Evolutionary conservation across 2,113 vertebrate genomes (phyloP).

Genomic region (Caracal caracal): DNA sequence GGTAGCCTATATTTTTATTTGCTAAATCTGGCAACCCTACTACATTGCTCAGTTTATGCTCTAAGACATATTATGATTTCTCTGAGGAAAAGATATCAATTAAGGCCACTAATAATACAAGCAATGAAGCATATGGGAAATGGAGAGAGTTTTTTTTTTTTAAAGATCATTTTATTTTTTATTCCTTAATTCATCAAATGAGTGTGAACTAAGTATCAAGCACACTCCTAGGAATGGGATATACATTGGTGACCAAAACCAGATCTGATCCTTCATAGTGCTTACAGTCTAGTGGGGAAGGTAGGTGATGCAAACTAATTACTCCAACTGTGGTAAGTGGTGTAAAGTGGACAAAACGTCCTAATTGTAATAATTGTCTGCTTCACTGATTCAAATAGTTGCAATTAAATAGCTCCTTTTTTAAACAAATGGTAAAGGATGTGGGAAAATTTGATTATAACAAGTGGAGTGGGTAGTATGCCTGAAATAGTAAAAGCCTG

Average conservation of each 20-base stretch:
- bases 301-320: background rate
- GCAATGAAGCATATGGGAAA: background rate
- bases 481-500: background rate
- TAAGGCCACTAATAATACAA: background rate
- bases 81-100: background rate
- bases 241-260: background rate
- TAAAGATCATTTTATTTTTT: background rate
- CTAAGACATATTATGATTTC: background rate
- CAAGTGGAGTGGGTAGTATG: background rate
- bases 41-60: background rate
- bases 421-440: background rate
- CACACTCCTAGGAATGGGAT: background rate
- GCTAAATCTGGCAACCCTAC: background rate
- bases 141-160: background rate
- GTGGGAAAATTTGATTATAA: background rate
- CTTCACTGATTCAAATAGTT: constrained; percentile 46
- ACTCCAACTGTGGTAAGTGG: background rate
- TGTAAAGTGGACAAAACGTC: background rate
- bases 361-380: constrained; percentile 20
- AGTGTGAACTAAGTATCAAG: background rate
- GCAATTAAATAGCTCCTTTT: background rate
- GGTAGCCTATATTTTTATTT: background rate
- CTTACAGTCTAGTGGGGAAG: background rate
- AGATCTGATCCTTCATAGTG: background rate
- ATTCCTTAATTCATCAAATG: background rate